These are phyloP conservation scores for Galeruca laticollis DNA, from an alignment of 2,888 invertebrate genomes.

Conservation along the genomic window DNA sequence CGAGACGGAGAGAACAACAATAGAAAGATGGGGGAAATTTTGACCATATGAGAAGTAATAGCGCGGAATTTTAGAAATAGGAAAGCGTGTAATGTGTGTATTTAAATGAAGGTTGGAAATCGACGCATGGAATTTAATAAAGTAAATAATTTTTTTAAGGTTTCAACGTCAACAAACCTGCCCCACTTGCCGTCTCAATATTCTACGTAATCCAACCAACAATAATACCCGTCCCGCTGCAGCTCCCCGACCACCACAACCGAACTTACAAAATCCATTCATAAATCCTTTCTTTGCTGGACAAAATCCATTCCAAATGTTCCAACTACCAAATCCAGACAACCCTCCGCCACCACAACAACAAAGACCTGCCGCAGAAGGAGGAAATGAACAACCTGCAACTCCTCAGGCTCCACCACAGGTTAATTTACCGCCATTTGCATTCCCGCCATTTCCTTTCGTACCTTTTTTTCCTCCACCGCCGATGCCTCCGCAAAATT, in stretches of 20 bases:
- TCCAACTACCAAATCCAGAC: conserved; percentile 51
- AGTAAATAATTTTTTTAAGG: neutral
- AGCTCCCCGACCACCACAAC: conserved; percentile 41
- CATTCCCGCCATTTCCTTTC: conserved; percentile 69
- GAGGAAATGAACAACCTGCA: conserved; percentile 23
- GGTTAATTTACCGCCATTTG: conserved; percentile 68
- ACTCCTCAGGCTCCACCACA: conserved; percentile 53
- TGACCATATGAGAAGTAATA: no score
- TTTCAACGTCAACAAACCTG: conserved; percentile 99
- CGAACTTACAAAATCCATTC: conserved; percentile 51
- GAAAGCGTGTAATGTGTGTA: no score
- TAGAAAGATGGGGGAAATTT: no score
- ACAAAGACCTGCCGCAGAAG: conserved; percentile 24
- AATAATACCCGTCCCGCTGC: conserved; percentile 48
- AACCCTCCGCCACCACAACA: conserved; percentile 54
- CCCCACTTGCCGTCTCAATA: conserved; percentile 97
- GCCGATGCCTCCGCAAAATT: conserved; percentile 82
- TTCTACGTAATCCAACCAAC: conserved; percentile 59
- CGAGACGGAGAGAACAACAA: no score
- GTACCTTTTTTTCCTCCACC: conserved; percentile 74
- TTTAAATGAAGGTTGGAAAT: no score
- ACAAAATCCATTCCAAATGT: conserved; percentile 59
- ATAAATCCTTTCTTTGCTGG: conserved; percentile 55
- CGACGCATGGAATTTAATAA: no score
- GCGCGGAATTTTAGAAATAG: no score